A percentile compares a stretch with the other conserved stretches of the same genome.
phyloP scores from a whole-genome alignment of 2,113 vertebrate genomes.

The Regulus satrapa region DNA sequence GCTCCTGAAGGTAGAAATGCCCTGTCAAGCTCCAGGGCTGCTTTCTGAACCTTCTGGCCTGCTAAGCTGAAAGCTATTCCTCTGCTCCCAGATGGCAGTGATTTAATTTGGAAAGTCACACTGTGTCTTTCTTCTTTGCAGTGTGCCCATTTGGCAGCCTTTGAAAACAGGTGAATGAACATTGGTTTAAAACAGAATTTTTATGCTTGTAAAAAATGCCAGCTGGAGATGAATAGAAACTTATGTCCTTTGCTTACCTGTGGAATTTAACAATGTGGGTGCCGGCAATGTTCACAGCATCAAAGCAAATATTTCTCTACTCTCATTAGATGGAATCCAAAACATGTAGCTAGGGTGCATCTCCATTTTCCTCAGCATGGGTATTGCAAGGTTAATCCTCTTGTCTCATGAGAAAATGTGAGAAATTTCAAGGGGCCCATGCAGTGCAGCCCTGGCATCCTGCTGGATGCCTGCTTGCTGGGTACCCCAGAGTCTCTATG shows the following conservation, averaged over 20 bases:
- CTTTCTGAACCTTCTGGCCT: not conserved
- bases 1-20: not conserved
- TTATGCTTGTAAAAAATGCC: not conserved
- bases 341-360: not conserved
- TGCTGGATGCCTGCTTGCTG: not conserved
- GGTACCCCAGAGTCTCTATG: rapidly evolving
- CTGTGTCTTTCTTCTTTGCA: not conserved
- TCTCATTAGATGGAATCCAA: not conserved
- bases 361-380: not conserved
- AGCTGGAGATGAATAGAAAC: not conserved
- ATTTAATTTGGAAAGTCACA: not conserved
- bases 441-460: not conserved
- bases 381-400: not conserved
- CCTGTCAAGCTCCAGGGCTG: not conserved
- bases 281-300: not conserved
- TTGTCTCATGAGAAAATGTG: not conserved
- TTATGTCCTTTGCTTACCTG: not conserved
- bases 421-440: rapidly evolving
- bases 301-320: not conserved
- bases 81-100: not conserved
- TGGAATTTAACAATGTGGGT: not conserved
- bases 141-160: not conserved
- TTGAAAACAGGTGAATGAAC: slow-evolving; percentile 1
- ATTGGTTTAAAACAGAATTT: not conserved
- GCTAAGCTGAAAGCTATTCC: not conserved